A percentile compares a stretch with the other conserved stretches of the same genome.
Conservation (phyloP, 2,888 invertebrate species). For the Himalopsyche kuldschensis region DNA sequence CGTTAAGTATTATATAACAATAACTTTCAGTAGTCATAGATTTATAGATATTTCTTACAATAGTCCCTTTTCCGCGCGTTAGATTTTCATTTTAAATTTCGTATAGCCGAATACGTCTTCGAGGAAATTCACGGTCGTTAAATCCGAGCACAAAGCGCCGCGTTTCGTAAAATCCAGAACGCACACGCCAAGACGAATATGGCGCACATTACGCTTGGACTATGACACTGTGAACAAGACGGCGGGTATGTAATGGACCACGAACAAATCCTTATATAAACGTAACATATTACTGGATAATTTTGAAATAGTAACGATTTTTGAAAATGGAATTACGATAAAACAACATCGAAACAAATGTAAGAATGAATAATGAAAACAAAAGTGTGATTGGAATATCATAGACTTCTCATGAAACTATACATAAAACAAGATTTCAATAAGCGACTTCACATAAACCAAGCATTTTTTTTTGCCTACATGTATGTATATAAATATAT, state of each 20-base stretch:
- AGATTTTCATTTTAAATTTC: conserved; percentile 5
- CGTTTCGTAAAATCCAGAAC: not conserved
- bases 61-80: not conserved
- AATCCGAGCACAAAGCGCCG: not conserved
- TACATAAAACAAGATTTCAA: too few species aligned
- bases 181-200: not conserved
- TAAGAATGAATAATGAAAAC: too few species aligned
- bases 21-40: not conserved
- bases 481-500: too few species aligned
- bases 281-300: not conserved
- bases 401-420: too few species aligned
- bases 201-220: not conserved
- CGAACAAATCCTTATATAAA: not conserved
- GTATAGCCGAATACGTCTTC: not conserved
- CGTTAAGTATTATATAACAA: too few species aligned
- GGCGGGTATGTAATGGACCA: not conserved
- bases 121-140: not conserved
- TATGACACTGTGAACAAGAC: not conserved
- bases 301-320: not conserved
- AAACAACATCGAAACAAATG: too few species aligned
- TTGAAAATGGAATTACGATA: not conserved
- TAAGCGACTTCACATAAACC: too few species aligned
- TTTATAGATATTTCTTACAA: not conserved
- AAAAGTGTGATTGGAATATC: too few species aligned
- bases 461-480: too few species aligned